Evolutionary conservation across 2,113 vertebrate species (phyloP).

Genomic region (Bettongia penicillata): DNA sequence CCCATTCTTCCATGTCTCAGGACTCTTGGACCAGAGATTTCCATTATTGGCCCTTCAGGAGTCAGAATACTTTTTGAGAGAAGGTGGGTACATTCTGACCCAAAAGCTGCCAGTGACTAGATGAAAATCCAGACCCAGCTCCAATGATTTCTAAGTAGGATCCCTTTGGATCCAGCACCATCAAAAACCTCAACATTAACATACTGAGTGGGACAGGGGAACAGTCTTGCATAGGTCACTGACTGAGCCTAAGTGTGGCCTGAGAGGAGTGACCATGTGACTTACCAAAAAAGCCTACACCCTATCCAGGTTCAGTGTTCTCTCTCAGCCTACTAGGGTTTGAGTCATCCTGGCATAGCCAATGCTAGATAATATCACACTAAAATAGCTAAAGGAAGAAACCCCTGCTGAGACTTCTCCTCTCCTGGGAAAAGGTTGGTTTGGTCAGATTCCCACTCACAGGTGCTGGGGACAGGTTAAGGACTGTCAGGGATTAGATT

Average conservation of each 20-base stretch:
- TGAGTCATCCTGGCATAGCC: background rate
- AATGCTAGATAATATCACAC: background rate
- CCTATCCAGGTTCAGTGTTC: background rate
- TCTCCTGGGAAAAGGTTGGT: background rate
- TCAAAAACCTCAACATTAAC: background rate
- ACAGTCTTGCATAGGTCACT: background rate
- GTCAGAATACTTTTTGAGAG: background rate
- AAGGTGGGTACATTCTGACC: too few relatives aligned
- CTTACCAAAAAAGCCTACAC: background rate
- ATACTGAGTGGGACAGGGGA: background rate
- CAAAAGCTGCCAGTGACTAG: background rate
- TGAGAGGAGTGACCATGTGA: background rate
- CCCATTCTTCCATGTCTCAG: background rate
- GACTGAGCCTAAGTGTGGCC: background rate
- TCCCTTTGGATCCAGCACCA: background rate
- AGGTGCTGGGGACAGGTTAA: background rate
- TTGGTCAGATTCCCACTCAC: background rate
- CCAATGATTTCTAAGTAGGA: background rate
- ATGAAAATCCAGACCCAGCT: background rate
- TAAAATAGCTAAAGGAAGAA: background rate
- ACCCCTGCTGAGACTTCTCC: conserved; percentile 26
- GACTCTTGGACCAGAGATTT: background rate
- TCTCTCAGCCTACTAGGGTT: background rate
- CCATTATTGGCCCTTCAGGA: background rate
- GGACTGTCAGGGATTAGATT: background rate